Evolutionary conservation across 2,888 invertebrate genomes (phyloP), one percentile per base, ranked within the genome.

Genomic region (Brachyptera putata): DNA sequence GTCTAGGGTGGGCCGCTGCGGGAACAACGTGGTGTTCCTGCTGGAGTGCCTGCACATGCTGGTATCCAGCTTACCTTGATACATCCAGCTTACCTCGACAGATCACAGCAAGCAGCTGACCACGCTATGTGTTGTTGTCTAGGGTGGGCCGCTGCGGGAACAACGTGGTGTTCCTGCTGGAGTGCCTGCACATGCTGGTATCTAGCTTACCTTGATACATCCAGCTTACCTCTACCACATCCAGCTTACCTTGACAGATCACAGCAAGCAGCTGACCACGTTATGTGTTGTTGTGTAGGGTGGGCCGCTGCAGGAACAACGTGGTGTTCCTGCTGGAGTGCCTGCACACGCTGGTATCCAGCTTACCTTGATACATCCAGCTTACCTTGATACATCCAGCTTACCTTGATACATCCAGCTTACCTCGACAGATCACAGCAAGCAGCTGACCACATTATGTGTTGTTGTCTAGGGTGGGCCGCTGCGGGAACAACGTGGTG

Each of bases 11-110:
- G 75, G 72, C 1, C 69, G 75, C 37, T 84, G 83, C 67, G 83
- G 86, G 1, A 74, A 81, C 34, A 85, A 85, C 1, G 77, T 83
- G n/a, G 77, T 93, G 1, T 91, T 92, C 73, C 83, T 94, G 60
- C 77, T 95, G 60, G 94, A 95, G 72, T 94, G 94, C 81, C 92
- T 95, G 58, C 79, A 92, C 63, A 91, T 93, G n/a, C n/a, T n/a
- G n/a, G n/a, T n/a, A n/a, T n/a, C n/a, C n/a, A n/a, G n/a, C n/a
- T n/a, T n/a, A n/a, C n/a, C n/a, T n/a, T n/a, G n/a, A n/a, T n/a
- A n/a, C n/a, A n/a, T n/a, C n/a, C n/a, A n/a, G n/a, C n/a, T n/a
- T n/a, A n/a, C 91, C n/a, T n/a, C n/a, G n/a, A n/a, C n/a, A n/a
- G n/a, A n/a, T n/a, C n/a, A n/a, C n/a, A n/a, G n/a, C n/a, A n/a